These are phyloP conservation scores for Cylas formicarius DNA, from an alignment of 1,140 invertebrate species.

Conservation along the genomic window DNA sequence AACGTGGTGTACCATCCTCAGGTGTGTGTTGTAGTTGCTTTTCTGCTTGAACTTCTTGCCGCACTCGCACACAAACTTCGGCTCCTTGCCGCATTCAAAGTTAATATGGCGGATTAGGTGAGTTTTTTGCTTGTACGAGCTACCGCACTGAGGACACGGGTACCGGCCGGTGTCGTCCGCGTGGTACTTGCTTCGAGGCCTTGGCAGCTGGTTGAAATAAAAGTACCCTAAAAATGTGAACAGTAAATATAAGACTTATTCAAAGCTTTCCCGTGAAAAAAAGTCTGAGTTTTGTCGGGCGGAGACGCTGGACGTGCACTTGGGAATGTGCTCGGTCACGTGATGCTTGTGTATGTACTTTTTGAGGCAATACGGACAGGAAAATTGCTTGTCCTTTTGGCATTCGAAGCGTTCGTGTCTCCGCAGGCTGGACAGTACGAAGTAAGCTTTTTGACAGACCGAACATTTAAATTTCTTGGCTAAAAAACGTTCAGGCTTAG, in stretches of 20 bases:
- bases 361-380: slow-evolving; percentile 12
- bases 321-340: slow-evolving; percentile 6
- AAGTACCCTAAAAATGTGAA: no score
- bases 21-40: slow-evolving; percentile 41
- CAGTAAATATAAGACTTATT: no score
- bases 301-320: no score
- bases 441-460: slow-evolving; percentile 8
- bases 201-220: no score
- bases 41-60: slow-evolving; percentile 43
- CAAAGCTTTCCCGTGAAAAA: no score
- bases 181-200: slow-evolving; percentile 31
- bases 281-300: no score
- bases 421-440: slow-evolving; percentile 3
- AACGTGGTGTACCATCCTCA: slow-evolving; percentile 25
- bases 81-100: slow-evolving; percentile 50
- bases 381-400: slow-evolving; percentile 20
- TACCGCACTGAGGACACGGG: slow-evolving; percentile 46
- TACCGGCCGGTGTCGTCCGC: slow-evolving; percentile 25
- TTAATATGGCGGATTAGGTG: slow-evolving; percentile 46
- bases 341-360: slow-evolving; percentile 16
- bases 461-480: slow-evolving; percentile 5
- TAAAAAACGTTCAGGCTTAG: no score
- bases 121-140: slow-evolving; percentile 48
- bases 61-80: slow-evolving; percentile 49
- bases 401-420: slow-evolving; percentile 16